Conservation (phyloP, 92 coral and sea anemone species). For the Nematostella vectensis region DNA sequence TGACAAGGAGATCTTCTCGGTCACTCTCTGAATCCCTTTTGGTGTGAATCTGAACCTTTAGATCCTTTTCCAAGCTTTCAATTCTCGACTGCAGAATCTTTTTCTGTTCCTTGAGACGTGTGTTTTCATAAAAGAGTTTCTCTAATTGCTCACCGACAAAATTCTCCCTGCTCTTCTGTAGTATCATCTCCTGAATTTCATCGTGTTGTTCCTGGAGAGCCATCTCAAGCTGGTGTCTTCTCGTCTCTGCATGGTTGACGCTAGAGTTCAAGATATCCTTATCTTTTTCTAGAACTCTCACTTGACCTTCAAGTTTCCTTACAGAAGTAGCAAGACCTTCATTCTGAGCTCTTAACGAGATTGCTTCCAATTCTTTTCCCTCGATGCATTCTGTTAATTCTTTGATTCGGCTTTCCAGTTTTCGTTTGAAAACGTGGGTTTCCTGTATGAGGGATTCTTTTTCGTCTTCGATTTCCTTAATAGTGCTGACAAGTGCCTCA, state of each 20-base stretch:
- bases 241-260: constrained; percentile 26
- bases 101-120: constrained; percentile 37
- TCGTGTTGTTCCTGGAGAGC: constrained; percentile 32
- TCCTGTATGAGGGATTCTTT: constrained; percentile 41
- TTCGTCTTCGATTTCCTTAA: constrained; percentile 36
- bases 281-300: constrained; percentile 37
- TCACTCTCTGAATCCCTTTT: constrained; percentile 24
- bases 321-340: constrained; percentile 25
- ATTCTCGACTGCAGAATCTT: constrained; percentile 32
- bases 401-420: constrained; percentile 39
- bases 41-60: constrained; percentile 23
- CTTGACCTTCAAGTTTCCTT: constrained; percentile 39
- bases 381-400: constrained; percentile 43
- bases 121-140: constrained; percentile 44
- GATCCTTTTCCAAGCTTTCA: constrained; percentile 26
- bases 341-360: constrained; percentile 32
- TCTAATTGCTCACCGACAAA: constrained; percentile 34
- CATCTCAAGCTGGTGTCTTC: constrained; percentile 39
- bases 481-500: constrained; percentile 3
- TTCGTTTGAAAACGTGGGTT: constrained; percentile 46
- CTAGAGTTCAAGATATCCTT: constrained; percentile 24
- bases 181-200: constrained; percentile 33
- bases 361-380: constrained; percentile 39
- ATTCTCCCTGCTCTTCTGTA: constrained; percentile 22
- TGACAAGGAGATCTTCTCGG: constrained; percentile 10